These are phyloP conservation scores for Sakesphorus luctuosus DNA, from an alignment of 2,113 vertebrate genomes.

Conservation along the genomic window DNA sequence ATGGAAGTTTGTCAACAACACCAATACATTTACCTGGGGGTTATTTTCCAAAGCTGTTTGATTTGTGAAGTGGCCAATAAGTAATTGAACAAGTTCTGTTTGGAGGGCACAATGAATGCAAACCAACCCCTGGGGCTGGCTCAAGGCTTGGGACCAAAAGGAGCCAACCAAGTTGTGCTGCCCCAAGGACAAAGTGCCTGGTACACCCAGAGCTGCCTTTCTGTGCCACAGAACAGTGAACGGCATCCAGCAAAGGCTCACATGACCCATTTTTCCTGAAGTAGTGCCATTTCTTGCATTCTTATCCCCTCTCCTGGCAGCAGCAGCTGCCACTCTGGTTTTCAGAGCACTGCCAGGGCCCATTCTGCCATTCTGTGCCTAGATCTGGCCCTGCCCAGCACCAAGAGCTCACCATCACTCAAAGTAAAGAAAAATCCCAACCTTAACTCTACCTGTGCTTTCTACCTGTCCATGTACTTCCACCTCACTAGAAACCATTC, in stretches of 20 bases:
- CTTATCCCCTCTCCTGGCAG: not conserved
- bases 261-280: not conserved
- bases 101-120: not conserved
- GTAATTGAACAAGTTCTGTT: not conserved
- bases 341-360: not conserved
- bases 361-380: not conserved
- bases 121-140: not conserved
- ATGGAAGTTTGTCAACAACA: not conserved
- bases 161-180: not conserved
- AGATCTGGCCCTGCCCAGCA: not conserved
- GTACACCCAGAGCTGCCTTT: not conserved
- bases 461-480: not conserved
- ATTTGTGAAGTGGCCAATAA: not conserved
- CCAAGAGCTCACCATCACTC: not conserved
- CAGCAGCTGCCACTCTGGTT: not conserved
- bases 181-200: not conserved
- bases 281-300: not conserved
- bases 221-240: not conserved
- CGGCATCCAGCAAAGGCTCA: not conserved
- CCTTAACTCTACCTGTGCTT: not conserved
- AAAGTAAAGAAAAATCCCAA: not conserved
- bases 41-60: not conserved
- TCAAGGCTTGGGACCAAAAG: not conserved
- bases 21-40: not conserved
- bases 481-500: not conserved